phyloP scores from a whole-genome alignment of 2,888 invertebrate species.

The Lasioglossum marginatum region DNA sequence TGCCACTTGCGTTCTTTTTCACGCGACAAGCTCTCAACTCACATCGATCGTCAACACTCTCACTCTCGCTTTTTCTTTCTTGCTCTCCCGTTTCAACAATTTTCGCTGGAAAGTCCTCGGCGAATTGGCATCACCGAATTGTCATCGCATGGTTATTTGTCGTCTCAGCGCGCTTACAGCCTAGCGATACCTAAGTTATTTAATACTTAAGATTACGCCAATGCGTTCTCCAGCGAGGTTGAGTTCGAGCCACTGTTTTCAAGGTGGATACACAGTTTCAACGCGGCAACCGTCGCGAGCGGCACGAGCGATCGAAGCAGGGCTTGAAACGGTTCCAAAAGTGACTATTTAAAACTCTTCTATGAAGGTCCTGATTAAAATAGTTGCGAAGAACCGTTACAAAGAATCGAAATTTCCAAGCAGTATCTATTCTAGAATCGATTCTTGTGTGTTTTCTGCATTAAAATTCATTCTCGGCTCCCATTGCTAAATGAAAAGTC shows the following conservation, averaged over 20 bases:
- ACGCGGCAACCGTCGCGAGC: background rate
- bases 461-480: background rate
- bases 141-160: slow-evolving; percentile 17
- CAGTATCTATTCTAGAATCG: background rate
- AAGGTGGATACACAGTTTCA: background rate
- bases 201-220: slow-evolving; percentile 50
- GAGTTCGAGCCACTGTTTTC: background rate
- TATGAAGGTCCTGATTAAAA: background rate
- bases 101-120: slow-evolving; percentile 3
- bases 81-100: background rate
- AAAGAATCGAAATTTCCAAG: background rate
- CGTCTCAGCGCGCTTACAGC: slow-evolving; percentile 33
- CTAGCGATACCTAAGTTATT: slow-evolving; percentile 29
- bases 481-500: background rate
- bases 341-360: slow-evolving; percentile 1
- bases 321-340: background rate
- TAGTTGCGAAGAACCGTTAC: background rate
- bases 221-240: slow-evolving; percentile 34
- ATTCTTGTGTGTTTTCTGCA: background rate
- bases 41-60: background rate
- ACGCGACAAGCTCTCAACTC: background rate
- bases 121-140: slow-evolving; percentile 4
- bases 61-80: background rate
- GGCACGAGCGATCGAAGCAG: background rate
- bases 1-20: background rate